Base-by-base conservation (phyloP, 2,797 vertebrate species). In the Peromyscus eremicus region DNA sequence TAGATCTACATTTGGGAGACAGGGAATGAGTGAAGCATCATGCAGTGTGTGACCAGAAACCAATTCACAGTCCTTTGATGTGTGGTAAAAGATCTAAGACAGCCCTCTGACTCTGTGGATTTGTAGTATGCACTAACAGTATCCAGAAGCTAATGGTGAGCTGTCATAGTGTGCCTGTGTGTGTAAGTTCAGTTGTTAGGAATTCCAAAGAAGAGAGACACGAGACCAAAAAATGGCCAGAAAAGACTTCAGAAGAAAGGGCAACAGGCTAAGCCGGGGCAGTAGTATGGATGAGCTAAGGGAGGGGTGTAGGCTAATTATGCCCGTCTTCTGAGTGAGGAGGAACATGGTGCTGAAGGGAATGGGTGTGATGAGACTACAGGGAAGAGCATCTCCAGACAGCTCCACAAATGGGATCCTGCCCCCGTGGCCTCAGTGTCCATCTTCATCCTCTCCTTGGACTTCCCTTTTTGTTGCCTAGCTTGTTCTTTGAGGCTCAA, bases 271-370 rank as follows among this genome's bases (percentile, higher is more conserved):
- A 1, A 34, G 29, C 29, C 64, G 4, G 32, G 70, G 23, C 32
- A 0, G 9, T 7, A 21, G 46, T 21, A 0, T 49, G 16, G 27
- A 32, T 91, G 79, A 85, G 43, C 66, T 6, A 8, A 29, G 46
- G 46, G 13, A n/a, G 12, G 9, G 7, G 1, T 2, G 11, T 0
- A 19, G 8, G 13, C 13, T 34, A 62, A 14, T 34, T 17, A 71
- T 55, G 25, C 37, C 64, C 4, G 1, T 11, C 17, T 43, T 12
- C 64, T 3, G 12, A 37, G 40, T 3, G 49, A 49, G 21, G 49
- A 27, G 64, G 81, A 64, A 6, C 0, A 0, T 6, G 79, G 37
- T 2, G 0, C 14, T 49, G 25, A 37, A 14, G 40, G 6, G 32
- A 64, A 17, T 0, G 16, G 66, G 8, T 2, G 0, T 70, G 34